Evolutionary conservation across 2,888 invertebrate genomes (phyloP).

Genomic region (Euplexia lucipara): DNA sequence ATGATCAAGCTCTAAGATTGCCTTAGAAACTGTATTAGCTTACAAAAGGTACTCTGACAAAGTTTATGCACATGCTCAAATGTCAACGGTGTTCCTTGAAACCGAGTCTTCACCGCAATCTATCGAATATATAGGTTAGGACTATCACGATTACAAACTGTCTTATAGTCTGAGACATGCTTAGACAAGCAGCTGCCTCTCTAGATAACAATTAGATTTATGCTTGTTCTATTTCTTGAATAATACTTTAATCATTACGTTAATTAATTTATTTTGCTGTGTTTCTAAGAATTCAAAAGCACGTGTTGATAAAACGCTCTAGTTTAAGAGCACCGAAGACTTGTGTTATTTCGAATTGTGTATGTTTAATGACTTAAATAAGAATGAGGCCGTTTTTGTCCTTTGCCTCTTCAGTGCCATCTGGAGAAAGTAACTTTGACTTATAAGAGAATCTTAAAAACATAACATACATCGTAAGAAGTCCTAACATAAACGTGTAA

Average conservation of each 20-base stretch:
- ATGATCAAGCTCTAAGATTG: background rate
- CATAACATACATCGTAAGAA: too few species aligned
- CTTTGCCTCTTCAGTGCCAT: too few species aligned
- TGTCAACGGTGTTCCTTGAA: constrained; percentile 26
- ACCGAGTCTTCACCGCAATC: constrained; percentile 22
- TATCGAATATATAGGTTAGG: constrained; percentile 30
- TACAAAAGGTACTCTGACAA: constrained; percentile 14
- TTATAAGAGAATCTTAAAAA: too few species aligned
- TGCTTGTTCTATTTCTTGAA: background rate
- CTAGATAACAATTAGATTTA: constrained; percentile 7
- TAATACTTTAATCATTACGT: background rate
- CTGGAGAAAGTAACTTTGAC: too few species aligned
- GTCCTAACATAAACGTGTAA: too few species aligned
- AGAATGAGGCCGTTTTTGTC: too few species aligned
- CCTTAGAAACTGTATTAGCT: background rate
- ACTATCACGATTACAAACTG: constrained; percentile 24
- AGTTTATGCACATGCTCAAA: constrained; percentile 16
- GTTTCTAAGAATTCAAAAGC: background rate
- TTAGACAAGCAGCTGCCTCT: constrained; percentile 20
- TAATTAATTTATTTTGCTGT: background rate
- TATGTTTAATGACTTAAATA: too few species aligned
- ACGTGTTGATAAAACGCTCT: too few species aligned
- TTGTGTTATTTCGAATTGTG: too few species aligned
- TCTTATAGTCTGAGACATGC: constrained; percentile 1
- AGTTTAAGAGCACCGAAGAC: too few species aligned